These are phyloP conservation scores for Jaculus jaculus DNA, from an alignment of 2,113 vertebrate genomes.

Conservation along the genomic window DNA sequence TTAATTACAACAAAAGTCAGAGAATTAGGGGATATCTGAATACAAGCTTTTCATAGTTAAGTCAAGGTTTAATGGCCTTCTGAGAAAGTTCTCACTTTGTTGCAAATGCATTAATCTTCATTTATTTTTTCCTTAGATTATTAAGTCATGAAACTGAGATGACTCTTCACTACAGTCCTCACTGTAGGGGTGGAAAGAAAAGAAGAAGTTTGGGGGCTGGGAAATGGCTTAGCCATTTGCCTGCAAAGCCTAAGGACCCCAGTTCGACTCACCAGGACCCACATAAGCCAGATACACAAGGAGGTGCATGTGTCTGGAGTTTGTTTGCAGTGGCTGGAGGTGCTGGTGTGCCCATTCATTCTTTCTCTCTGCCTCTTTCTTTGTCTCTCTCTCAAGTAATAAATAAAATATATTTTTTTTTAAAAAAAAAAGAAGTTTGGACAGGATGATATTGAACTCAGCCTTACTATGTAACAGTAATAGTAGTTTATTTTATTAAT, in stretches of 20 bases:
- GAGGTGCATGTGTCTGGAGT: no score
- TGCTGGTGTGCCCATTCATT: no score
- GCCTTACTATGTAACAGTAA: background rate
- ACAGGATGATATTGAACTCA: background rate
- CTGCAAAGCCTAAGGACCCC: no score
- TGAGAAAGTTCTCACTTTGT: background rate
- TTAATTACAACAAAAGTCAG: background rate
- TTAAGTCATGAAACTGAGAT: background rate
- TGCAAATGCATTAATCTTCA: background rate
- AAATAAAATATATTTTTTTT: no score
- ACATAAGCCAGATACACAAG: no score
- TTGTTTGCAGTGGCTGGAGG: no score
- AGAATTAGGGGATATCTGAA: background rate
- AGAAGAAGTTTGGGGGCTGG: no score
- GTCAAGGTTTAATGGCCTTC: background rate
- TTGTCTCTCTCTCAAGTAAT: no score
- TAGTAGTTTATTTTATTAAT: background rate
- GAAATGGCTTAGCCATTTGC: no score
- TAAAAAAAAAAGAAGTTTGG: background rate
- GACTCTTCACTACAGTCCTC: background rate
- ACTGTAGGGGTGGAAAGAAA: background rate
- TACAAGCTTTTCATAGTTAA: constrained; percentile 24
- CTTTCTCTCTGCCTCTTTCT: no score
- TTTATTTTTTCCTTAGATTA: background rate
- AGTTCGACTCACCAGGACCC: no score